phyloP scores from a whole-genome alignment of 2,888 invertebrate species.

The Thymelicus acteon region DNA sequence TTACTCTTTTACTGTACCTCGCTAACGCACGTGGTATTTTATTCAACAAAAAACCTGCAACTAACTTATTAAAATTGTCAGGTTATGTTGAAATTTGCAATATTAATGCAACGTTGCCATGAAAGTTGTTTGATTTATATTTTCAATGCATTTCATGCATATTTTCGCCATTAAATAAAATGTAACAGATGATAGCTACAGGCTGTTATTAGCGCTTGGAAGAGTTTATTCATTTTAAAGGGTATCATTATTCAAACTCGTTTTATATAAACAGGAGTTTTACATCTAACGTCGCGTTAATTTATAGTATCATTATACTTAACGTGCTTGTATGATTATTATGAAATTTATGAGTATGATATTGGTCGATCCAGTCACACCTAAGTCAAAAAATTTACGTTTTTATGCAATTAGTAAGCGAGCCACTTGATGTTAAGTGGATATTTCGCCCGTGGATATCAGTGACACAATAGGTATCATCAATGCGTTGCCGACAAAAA shows the following conservation, averaged over 20 bases:
- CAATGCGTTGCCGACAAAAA: too few relatives aligned
- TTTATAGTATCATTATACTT: too few relatives aligned
- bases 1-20: slow-evolving; percentile 33
- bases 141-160: slow-evolving; percentile 38
- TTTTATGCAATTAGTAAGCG: too few relatives aligned
- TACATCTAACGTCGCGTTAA: too few relatives aligned
- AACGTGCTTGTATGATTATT: too few relatives aligned
- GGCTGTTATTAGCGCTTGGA: slow-evolving; percentile 31
- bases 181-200: slow-evolving; percentile 18
- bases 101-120: slow-evolving; percentile 19
- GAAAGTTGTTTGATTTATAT: slow-evolving; percentile 27
- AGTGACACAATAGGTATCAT: too few relatives aligned
- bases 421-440: too few relatives aligned
- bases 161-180: slow-evolving; percentile 30
- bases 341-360: too few relatives aligned
- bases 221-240: slow-evolving; percentile 16
- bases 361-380: too few relatives aligned
- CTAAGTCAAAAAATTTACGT: too few relatives aligned
- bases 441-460: too few relatives aligned
- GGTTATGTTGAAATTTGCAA: slow-evolving; percentile 13
- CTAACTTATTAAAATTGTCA: slow-evolving; percentile 4
- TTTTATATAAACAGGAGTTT: neutral
- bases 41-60: slow-evolving; percentile 5
- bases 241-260: slow-evolving; percentile 9
- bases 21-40: slow-evolving; percentile 44